These are phyloP conservation scores for Erpetoichthys calabaricus DNA, from an alignment of 2,797 vertebrate genomes.

Conservation along the genomic window DNA sequence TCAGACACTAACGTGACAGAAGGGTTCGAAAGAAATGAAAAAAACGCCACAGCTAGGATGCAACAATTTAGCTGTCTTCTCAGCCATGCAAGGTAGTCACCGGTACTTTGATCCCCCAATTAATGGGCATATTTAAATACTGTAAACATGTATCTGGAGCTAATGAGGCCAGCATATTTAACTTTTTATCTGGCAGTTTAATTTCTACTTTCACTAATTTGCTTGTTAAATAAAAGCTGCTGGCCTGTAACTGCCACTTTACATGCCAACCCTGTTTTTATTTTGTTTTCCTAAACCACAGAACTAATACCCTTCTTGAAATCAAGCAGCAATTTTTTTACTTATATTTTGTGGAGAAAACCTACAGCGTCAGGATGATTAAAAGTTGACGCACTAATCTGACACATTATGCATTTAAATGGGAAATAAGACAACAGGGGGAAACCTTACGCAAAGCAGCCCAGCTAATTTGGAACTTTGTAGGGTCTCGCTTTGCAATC, in stretches of 20 bases:
- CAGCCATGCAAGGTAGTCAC: constrained; percentile 28
- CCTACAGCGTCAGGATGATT: too few species aligned
- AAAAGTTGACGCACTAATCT: too few species aligned
- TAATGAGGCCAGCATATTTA: constrained; percentile 39
- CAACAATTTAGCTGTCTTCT: constrained; percentile 25
- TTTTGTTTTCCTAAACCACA: too few species aligned
- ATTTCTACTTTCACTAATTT: constrained; percentile 14
- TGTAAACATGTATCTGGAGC: constrained; percentile 46
- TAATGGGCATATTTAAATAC: constrained; percentile 44
- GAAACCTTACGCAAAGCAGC: too few species aligned
- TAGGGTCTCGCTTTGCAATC: too few species aligned
- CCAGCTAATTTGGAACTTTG: too few species aligned
- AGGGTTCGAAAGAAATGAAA: background rate
- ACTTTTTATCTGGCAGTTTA: constrained; percentile 14
- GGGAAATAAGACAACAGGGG: too few species aligned
- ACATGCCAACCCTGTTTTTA: constrained; percentile 6
- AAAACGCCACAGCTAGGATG: constrained; percentile 17
- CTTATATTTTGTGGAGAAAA: too few species aligned
- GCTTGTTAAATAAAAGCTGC: constrained; percentile 22
- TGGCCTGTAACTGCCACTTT: constrained; percentile 25
- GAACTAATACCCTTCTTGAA: too few species aligned
- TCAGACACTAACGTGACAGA: background rate
- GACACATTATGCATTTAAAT: too few species aligned
- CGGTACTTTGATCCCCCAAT: constrained; percentile 41
- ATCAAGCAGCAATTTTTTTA: too few species aligned